phyloP scores from a whole-genome alignment of 1,140 invertebrate genomes.

The Brachionus sp. region DNA sequence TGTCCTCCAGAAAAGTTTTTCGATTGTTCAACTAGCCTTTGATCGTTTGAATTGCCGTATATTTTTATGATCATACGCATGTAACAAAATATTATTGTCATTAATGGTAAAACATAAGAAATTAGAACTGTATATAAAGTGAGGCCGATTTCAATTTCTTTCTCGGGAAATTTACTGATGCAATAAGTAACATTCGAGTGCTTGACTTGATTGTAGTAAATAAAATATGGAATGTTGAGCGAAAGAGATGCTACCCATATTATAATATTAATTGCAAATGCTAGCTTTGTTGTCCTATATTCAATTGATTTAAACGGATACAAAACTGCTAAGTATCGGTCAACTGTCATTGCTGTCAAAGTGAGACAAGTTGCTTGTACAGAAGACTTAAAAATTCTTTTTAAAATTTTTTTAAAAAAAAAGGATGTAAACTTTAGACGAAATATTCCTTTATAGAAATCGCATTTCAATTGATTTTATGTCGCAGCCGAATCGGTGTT shows the following conservation, averaged over 20 bases:
- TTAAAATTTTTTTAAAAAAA: too few relatives aligned
- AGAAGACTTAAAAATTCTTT: slow-evolving; percentile 49
- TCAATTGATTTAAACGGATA: slow-evolving; percentile 53
- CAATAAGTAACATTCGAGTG: not conserved
- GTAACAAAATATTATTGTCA: slow-evolving; percentile 52
- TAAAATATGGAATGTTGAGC: slow-evolving; percentile 28
- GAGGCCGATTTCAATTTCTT: slow-evolving; percentile 47
- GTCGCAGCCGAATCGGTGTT: too few relatives aligned
- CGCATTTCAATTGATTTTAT: too few relatives aligned
- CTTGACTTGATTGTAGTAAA: slow-evolving; percentile 29
- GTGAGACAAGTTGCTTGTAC: slow-evolving; percentile 55
- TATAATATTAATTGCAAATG: slow-evolving; percentile 50
- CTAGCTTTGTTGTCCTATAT: slow-evolving; percentile 50
- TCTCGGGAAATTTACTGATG: slow-evolving; percentile 47
- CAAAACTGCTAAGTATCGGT: slow-evolving; percentile 54
- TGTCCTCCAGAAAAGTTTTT: not conserved
- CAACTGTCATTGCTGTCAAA: slow-evolving; percentile 55
- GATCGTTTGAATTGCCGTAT: slow-evolving; percentile 10
- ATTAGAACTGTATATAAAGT: slow-evolving; percentile 50
- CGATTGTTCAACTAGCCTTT: slow-evolving; percentile 4
- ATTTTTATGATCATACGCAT: slow-evolving; percentile 49
- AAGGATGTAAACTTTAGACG: too few relatives aligned
- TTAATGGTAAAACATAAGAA: slow-evolving; percentile 52
- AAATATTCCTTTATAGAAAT: too few relatives aligned
- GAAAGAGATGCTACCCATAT: slow-evolving; percentile 50